Conservation (phyloP, 2,888 invertebrate genomes). For the Anorthoa munda region DNA sequence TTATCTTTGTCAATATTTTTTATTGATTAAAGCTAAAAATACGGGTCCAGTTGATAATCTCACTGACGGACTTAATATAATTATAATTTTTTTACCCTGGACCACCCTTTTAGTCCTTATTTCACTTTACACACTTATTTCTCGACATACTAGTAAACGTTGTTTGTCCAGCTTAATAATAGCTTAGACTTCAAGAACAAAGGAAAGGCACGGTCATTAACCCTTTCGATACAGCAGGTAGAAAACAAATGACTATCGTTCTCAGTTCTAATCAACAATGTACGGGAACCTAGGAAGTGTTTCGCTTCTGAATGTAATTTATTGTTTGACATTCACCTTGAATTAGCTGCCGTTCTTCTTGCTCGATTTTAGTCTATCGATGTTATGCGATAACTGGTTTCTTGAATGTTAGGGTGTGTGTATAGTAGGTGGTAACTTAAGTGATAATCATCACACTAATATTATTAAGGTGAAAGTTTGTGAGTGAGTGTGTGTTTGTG, state of each 20-base stretch:
- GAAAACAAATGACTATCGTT: constrained; percentile 53
- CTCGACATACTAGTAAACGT: not conserved
- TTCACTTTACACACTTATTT: not conserved
- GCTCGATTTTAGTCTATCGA: constrained; percentile 71
- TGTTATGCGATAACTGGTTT: constrained; percentile 64
- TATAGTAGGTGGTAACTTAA: not conserved
- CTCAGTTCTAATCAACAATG: constrained; percentile 59
- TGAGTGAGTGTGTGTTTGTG: no score
- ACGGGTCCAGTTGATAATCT: no score
- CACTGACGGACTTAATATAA: no score
- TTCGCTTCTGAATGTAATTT: constrained; percentile 59
- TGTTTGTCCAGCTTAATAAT: constrained; percentile 28
- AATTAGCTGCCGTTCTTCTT: constrained; percentile 68
- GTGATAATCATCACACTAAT: no score
- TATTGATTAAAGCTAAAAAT: no score
- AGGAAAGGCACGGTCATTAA: constrained; percentile 69
- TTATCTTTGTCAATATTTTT: no score
- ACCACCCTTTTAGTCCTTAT: not conserved
- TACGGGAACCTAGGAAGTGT: constrained; percentile 61
- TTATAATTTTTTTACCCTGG: no score
- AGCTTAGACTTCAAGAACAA: constrained; percentile 63
- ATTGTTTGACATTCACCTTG: constrained; percentile 77
- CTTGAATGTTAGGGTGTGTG: constrained; percentile 48
- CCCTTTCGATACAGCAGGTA: constrained; percentile 60
- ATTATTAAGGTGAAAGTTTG: no score